Base-by-base conservation (phyloP, 1,140 invertebrate species). In the Drusus annulatus region DNA sequence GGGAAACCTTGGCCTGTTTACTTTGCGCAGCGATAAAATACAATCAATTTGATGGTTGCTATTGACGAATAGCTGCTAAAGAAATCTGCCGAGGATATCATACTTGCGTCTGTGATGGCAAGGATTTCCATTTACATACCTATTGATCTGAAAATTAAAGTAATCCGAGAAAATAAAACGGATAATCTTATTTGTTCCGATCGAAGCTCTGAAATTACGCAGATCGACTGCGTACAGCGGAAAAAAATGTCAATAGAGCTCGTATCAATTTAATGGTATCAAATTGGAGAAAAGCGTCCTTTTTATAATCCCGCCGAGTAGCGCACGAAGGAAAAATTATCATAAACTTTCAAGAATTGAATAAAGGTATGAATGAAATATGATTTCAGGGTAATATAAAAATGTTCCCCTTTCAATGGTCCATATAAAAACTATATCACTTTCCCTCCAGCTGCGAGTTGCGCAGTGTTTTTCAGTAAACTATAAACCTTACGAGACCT, bases 291-390 rank as follows among this genome's bases (percentile, higher is more conserved):
- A 50, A 69, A 69, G 65, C 36, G 28, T 45, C 65, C 21, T 17
- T 16, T 45, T 69, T 50, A 15, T 25, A 16, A n/a, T 16, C 25
- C 16, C 23, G 3, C 16, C 8, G 21, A 25, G 62, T 3, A 31
- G 25, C 25, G 25, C 21, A 63, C 16, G 15, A 36, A 23, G 45
- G 21, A 69, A 69, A 69, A 69, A 69, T 69, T 69, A 69, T 69
- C 65, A 69, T 69, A 69, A 69, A 69, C 17, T 69, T 36, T 69
- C 45, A 10, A 19, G 65, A 69, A 69, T 69, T 69, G 65, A 69
- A 69, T 69, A 69, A 45, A 63, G 60, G 28, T 45, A 69, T 50
- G 36, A 69, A 69, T 45, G 65, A 69, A 69, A 69, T 36, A 69
- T 69, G 65, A 69, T 69, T 69, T 45, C 36, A 36, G 28, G 15